Percentiles rank a stretch among this genome's conserved stretches.
Conservation (phyloP, 1,140 invertebrate species). For the Euwallacea fornicatus region DNA sequence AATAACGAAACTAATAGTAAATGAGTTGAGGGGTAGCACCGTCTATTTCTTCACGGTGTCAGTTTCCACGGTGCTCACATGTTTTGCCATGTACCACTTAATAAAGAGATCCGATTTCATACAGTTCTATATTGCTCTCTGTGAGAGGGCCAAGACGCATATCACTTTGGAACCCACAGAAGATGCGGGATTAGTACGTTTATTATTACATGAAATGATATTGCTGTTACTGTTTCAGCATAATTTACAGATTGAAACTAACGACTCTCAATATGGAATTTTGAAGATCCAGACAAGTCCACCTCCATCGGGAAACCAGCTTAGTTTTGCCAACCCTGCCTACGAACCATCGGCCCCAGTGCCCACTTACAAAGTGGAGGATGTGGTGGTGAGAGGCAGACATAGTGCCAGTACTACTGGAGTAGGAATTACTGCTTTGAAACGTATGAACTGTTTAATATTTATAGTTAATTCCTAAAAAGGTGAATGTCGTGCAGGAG, state of each 20-base stretch:
- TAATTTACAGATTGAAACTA: slow-evolving; percentile 57
- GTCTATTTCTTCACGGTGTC: slow-evolving; percentile 83
- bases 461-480: not conserved
- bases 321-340: slow-evolving; percentile 78
- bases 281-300: slow-evolving; percentile 61
- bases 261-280: slow-evolving; percentile 62
- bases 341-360: slow-evolving; percentile 71
- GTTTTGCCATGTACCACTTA: slow-evolving; percentile 74
- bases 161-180: slow-evolving; percentile 77
- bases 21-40: slow-evolving; percentile 76
- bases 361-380: slow-evolving; percentile 77
- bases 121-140: slow-evolving; percentile 77
- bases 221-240: not conserved
- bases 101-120: slow-evolving; percentile 80
- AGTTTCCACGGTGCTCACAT: slow-evolving; percentile 70
- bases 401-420: slow-evolving; percentile 54
- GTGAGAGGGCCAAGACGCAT: slow-evolving; percentile 69
- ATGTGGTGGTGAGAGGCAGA: slow-evolving; percentile 69
- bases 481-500: slow-evolving; percentile 58
- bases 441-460: slow-evolving; percentile 55
- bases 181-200: slow-evolving; percentile 71
- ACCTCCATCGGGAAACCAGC: slow-evolving; percentile 55
- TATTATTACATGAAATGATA: not conserved
- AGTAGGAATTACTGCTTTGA: slow-evolving; percentile 59
- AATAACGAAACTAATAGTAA: slow-evolving; percentile 74